Evolutionary conservation across 2,888 invertebrate species (phyloP).

Genomic region (Hirtodrosophila trivittata): DNA sequence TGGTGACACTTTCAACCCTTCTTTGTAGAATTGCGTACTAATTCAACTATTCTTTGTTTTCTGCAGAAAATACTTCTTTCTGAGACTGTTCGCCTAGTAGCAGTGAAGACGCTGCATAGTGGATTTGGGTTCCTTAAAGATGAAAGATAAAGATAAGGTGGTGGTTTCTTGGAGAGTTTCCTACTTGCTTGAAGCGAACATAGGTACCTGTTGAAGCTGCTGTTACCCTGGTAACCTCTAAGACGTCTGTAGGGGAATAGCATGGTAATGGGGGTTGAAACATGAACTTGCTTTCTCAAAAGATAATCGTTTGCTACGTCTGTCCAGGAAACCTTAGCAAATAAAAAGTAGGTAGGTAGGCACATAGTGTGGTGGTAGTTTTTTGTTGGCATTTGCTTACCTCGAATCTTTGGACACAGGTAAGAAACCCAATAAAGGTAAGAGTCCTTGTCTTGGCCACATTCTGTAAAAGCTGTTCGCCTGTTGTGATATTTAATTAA

Average conservation of each 20-base stretch:
- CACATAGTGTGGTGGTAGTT: slow-evolving; percentile 9
- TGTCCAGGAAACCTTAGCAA: slow-evolving; percentile 1
- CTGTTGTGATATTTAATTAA: slow-evolving; percentile 53
- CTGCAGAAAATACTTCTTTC: not conserved
- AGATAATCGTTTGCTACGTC: not conserved
- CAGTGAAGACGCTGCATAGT: slow-evolving; percentile 16
- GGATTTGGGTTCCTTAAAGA: too few relatives aligned
- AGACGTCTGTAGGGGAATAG: slow-evolving; percentile 37
- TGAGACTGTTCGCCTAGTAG: slow-evolving; percentile 17
- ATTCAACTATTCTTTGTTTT: not conserved
- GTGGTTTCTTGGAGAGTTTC: too few relatives aligned
- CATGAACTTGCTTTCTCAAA: too few relatives aligned
- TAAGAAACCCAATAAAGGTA: slow-evolving; percentile 1
- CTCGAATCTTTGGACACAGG: too few relatives aligned
- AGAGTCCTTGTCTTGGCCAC: too few relatives aligned
- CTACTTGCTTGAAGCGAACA: too few relatives aligned
- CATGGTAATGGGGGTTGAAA: too few relatives aligned
- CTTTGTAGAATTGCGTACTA: slow-evolving; percentile 1
- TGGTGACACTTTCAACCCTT: slow-evolving; percentile 47
- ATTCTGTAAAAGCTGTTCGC: slow-evolving; percentile 47
- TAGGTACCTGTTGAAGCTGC: slow-evolving; percentile 17
- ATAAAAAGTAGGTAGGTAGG: not conserved
- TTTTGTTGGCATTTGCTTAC: slow-evolving; percentile 7
- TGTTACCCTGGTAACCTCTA: slow-evolving; percentile 51
- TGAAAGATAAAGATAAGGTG: too few relatives aligned